phyloP scores from a whole-genome alignment of 2,888 invertebrate genomes.

The Apodemia duryi region DNA sequence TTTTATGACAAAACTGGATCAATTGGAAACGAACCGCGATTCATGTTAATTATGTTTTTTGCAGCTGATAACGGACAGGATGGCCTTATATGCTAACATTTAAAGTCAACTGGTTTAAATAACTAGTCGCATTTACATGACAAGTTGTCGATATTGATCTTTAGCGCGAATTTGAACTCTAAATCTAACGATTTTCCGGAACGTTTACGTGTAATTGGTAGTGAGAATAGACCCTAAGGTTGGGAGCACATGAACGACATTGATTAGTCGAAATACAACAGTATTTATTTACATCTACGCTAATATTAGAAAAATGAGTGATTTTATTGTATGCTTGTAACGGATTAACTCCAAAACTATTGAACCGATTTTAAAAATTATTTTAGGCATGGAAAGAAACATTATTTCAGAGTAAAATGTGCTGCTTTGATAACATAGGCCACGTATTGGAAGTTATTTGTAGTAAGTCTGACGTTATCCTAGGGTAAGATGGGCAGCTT shows the following conservation, averaged over 20 bases:
- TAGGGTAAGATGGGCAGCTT: too few species aligned
- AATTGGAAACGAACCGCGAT: not conserved
- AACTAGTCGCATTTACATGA: conserved; percentile 8
- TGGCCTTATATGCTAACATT: conserved; percentile 7
- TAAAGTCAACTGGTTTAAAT: conserved; percentile 7
- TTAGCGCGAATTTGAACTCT: conserved; percentile 10
- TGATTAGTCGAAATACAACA: not conserved
- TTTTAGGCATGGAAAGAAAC: too few species aligned
- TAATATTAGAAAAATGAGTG: too few species aligned
- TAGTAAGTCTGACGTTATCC: too few species aligned
- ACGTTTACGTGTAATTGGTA: not conserved
- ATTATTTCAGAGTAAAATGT: too few species aligned
- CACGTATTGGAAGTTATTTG: too few species aligned
- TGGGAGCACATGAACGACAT: not conserved
- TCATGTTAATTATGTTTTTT: conserved; percentile 10
- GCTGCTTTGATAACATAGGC: too few species aligned
- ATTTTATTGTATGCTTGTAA: too few species aligned
- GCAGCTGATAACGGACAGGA: conserved; percentile 9
- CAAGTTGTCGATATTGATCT: conserved; percentile 4
- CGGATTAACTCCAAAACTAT: too few species aligned
- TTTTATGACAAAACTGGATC: conserved; percentile 8
- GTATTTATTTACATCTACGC: not conserved
- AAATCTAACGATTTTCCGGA: conserved; percentile 5
- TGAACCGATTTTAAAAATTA: too few species aligned
- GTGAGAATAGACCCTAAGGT: not conserved